phyloP scores from a whole-genome alignment of 2,888 invertebrate genomes.

The Pterostichus madidus region DNA sequence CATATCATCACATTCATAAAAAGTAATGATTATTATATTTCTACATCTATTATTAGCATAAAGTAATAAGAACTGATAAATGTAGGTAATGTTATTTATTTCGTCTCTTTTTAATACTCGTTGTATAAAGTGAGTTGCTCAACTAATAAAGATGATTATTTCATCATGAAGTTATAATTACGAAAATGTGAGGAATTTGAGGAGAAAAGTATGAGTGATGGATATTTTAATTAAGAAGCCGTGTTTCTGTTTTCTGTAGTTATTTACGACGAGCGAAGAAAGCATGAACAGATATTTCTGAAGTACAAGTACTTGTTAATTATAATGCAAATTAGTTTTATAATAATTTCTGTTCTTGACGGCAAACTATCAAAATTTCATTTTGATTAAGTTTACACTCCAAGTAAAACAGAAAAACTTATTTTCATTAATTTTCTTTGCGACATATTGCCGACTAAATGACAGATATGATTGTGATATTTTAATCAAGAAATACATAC shows the following conservation, averaged over 20 bases:
- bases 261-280: constrained; percentile 24
- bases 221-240: constrained; percentile 53
- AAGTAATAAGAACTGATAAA: too few species aligned
- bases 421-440: not conserved
- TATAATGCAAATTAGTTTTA: constrained; percentile 49
- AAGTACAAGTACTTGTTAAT: constrained; percentile 44
- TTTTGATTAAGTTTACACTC: constrained; percentile 14
- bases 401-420: not conserved
- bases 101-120: not conserved
- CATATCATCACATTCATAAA: too few species aligned
- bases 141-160: constrained; percentile 8
- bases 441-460: not conserved
- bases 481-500: too few species aligned
- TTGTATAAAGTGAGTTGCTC: not conserved
- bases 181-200: constrained; percentile 25
- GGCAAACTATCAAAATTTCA: constrained; percentile 25
- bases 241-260: constrained; percentile 27
- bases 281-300: constrained; percentile 27
- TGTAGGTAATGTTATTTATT: too few species aligned
- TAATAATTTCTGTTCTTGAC: constrained; percentile 42
- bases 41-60: too few species aligned
- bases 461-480: not conserved
- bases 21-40: too few species aligned
- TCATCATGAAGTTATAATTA: constrained; percentile 23
- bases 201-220: constrained; percentile 40